Evolutionary conservation across 2,888 invertebrate species (phyloP).

Genomic region (Mongoloraphidia duomilia): DNA sequence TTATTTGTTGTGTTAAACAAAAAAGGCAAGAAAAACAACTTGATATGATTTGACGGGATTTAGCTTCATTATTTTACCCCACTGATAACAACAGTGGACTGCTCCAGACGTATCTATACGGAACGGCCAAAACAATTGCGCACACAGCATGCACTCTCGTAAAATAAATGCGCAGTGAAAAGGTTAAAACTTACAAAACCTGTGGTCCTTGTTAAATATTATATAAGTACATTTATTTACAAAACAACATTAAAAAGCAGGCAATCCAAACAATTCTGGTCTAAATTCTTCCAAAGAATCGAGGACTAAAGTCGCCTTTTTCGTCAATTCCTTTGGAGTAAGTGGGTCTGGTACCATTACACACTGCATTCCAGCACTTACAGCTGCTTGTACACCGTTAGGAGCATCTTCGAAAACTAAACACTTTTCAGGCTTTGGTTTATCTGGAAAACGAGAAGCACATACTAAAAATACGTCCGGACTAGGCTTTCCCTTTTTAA

Average conservation of each 20-base stretch:
- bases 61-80: too few relatives aligned
- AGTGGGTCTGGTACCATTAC: slow-evolving; percentile 64
- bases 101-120: too few relatives aligned
- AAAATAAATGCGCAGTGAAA: too few relatives aligned
- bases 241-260: slow-evolving; percentile 37
- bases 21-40: too few relatives aligned
- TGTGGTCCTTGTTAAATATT: too few relatives aligned
- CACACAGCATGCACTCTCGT: too few relatives aligned
- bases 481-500: slow-evolving; percentile 73
- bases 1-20: too few relatives aligned
- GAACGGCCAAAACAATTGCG: too few relatives aligned
- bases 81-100: too few relatives aligned
- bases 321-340: slow-evolving; percentile 29
- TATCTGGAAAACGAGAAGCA: slow-evolving; percentile 54
- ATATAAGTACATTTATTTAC: too few relatives aligned
- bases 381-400: slow-evolving; percentile 70
- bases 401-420: slow-evolving; percentile 88
- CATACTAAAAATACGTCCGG: slow-evolving; percentile 78
- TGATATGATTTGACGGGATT: too few relatives aligned
- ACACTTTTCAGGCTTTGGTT: slow-evolving; percentile 51
- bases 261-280: slow-evolving; percentile 77
- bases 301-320: slow-evolving; percentile 54
- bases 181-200: too few relatives aligned
- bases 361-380: slow-evolving; percentile 71
- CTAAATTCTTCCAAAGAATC: slow-evolving; percentile 61